Percentiles rank a stretch among this genome's conserved stretches.
phyloP scores from a whole-genome alignment of 2,797 vertebrate species.

The Myotis pilosus region DNA sequence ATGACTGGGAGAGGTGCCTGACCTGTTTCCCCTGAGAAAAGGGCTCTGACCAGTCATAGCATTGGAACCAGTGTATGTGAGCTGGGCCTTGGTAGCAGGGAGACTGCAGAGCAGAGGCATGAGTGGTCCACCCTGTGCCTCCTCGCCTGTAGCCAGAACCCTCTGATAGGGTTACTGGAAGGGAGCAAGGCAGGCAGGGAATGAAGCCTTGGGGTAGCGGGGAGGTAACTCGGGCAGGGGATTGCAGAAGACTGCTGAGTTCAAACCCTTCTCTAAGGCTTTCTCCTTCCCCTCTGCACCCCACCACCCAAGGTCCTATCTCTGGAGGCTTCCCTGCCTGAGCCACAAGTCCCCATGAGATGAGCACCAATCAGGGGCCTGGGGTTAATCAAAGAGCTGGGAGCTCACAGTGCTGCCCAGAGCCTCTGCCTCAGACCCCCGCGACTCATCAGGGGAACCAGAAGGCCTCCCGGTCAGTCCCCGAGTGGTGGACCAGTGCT shows the following conservation, averaged over 20 bases:
- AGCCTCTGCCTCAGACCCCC: background rate
- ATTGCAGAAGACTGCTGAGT: background rate
- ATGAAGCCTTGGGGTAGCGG: background rate
- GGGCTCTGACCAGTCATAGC: background rate
- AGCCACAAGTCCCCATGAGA: background rate
- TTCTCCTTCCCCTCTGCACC: background rate
- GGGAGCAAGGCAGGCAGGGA: background rate
- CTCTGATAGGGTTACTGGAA: background rate
- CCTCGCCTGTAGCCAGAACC: background rate
- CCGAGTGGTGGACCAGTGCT: too few relatives aligned
- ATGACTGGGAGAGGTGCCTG: background rate
- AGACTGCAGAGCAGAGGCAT: background rate
- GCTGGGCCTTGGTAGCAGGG: background rate
- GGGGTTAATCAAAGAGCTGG: background rate
- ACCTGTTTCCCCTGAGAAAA: background rate
- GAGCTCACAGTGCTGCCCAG: background rate
- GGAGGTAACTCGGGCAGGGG: fast-evolving
- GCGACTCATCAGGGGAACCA: background rate
- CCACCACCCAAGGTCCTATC: background rate
- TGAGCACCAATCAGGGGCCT: background rate
- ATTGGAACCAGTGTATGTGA: background rate
- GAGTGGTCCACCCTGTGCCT: background rate
- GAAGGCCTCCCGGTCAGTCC: background rate
- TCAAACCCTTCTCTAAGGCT: background rate
- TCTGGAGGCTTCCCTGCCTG: background rate